Conservation (phyloP, 1,140 invertebrate genomes). For the Planococcus citri region DNA sequence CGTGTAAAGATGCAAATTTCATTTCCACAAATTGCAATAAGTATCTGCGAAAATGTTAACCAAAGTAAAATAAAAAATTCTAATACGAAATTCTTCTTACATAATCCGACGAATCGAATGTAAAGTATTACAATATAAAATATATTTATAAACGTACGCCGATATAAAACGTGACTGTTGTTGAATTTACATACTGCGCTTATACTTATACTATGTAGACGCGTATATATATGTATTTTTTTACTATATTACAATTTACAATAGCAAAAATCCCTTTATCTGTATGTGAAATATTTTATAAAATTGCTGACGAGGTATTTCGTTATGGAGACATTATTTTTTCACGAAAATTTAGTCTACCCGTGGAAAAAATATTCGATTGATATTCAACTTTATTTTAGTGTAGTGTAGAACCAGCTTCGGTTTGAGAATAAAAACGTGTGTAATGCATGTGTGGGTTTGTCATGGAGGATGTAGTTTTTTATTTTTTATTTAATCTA, state of each 20-base stretch:
- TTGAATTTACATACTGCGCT: neutral
- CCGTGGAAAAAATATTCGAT: neutral
- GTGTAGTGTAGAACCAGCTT: too few relatives aligned
- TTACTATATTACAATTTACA: neutral
- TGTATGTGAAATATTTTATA: neutral
- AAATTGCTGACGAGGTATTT: neutral
- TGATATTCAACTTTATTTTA: neutral
- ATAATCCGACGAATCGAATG: neutral
- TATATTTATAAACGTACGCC: slow-evolving; percentile 3
- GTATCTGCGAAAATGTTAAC: neutral
- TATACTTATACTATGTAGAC: neutral
- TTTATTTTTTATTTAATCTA: too few relatives aligned
- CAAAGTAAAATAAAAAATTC: neutral
- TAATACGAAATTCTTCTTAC: neutral
- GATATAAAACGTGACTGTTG: neutral
- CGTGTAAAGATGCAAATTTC: neutral
- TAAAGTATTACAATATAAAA: slow-evolving; percentile 8
- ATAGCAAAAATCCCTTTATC: neutral
- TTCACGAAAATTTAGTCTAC: neutral
- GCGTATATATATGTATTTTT: neutral
- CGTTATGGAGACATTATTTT: neutral
- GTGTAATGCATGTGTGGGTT: too few relatives aligned
- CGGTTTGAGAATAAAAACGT: too few relatives aligned
- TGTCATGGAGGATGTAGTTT: too few relatives aligned
- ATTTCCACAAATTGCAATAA: neutral